These are phyloP conservation scores for Nibea albiflora DNA, from an alignment of 2,113 vertebrate species.

Conservation along the genomic window DNA sequence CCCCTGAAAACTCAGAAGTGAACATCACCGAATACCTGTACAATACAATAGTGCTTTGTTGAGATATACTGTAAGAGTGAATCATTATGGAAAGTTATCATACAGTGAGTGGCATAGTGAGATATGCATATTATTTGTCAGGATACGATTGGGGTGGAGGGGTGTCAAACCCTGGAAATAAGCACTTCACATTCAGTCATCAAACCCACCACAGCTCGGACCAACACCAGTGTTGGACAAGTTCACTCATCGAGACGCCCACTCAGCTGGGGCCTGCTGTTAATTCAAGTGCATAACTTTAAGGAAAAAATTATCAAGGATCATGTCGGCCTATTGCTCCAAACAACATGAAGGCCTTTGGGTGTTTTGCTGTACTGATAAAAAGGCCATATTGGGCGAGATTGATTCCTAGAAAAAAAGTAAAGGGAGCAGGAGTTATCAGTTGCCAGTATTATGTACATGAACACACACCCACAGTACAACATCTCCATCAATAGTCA, in stretches of 20 bases:
- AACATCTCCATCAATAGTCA: constrained; percentile 26
- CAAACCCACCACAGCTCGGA: constrained; percentile 40
- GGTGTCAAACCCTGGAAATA: constrained; percentile 39
- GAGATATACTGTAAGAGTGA: constrained; percentile 54
- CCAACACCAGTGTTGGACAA: constrained; percentile 11
- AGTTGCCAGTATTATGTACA: constrained; percentile 63
- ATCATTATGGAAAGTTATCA: constrained; percentile 54
- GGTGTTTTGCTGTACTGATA: constrained; percentile 73
- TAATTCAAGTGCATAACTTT: constrained; percentile 56
- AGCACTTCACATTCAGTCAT: constrained; percentile 70
- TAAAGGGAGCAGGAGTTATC: constrained; percentile 64
- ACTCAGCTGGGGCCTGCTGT: constrained; percentile 19
- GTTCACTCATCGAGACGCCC: constrained; percentile 27
- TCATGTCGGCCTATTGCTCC: constrained; percentile 69
- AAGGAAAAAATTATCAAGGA: constrained; percentile 46
- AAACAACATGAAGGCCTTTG: constrained; percentile 74
- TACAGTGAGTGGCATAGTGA: constrained; percentile 68
- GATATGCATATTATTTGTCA: constrained; percentile 66
- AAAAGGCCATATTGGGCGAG: constrained; percentile 75
- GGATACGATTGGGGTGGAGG: constrained; percentile 11
- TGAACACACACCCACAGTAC: constrained; percentile 31
- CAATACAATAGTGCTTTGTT: constrained; percentile 62
- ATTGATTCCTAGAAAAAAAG: constrained; percentile 64
- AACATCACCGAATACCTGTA: constrained; percentile 52
- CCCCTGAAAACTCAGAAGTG: constrained; percentile 24